phyloP scores from a whole-genome alignment of 2,888 invertebrate species.

The Exocentrus adspersus region DNA sequence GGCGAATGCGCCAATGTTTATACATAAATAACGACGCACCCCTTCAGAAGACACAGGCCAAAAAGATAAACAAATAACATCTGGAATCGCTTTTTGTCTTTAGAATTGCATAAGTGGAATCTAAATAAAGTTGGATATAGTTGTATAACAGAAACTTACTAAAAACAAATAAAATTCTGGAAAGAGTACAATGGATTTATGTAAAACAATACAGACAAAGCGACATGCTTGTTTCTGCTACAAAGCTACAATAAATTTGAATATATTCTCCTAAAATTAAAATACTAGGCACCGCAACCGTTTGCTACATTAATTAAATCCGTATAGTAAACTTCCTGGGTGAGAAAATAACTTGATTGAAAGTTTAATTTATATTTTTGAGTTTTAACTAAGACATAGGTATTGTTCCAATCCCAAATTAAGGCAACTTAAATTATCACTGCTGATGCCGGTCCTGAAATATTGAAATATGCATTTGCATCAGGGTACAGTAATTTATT shows the following conservation, averaged over 20 bases:
- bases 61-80: too few relatives aligned
- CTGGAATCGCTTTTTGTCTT: too few relatives aligned
- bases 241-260: slow-evolving; percentile 7
- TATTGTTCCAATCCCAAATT: not conserved
- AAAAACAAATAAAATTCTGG: too few relatives aligned
- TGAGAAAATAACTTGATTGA: not conserved
- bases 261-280: slow-evolving; percentile 8
- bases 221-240: not conserved
- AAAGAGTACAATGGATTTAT: too few relatives aligned
- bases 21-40: too few relatives aligned
- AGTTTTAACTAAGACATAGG: not conserved
- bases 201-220: too few relatives aligned
- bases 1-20: too few relatives aligned
- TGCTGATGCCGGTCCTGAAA: slow-evolving; percentile 1
- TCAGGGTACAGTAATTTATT: not conserved
- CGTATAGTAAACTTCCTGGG: slow-evolving; percentile 4
- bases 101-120: too few relatives aligned
- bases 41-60: too few relatives aligned
- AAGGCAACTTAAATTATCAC: slow-evolving; percentile 1
- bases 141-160: too few relatives aligned
- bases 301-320: slow-evolving; percentile 5
- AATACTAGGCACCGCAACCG: not conserved
- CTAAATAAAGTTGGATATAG: too few relatives aligned
- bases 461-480: slow-evolving; percentile 1
- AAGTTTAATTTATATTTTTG: slow-evolving; percentile 6